Conservation (phyloP, 2,888 invertebrate species). For the Onchidella celtica region DNA sequence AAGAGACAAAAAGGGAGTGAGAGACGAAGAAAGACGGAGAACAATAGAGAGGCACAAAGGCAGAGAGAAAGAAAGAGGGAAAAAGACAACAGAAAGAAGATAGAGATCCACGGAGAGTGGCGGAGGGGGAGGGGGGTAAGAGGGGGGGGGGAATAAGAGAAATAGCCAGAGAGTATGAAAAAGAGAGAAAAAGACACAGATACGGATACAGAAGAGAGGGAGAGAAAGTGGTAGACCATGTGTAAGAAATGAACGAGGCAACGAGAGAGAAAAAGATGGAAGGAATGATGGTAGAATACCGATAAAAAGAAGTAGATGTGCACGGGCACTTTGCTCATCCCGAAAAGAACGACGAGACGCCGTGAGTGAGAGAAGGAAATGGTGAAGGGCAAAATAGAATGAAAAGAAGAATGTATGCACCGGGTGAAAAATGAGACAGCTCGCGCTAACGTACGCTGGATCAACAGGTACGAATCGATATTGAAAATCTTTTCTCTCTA, state of each 20-base stretch:
- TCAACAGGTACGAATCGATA: no score
- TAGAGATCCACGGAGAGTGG: not conserved
- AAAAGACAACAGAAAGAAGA: not conserved
- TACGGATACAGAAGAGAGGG: no score
- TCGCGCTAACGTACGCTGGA: no score
- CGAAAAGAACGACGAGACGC: no score
- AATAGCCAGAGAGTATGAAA: not conserved
- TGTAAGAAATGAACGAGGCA: not conserved
- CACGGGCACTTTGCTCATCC: no score
- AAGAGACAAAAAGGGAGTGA: conserved; percentile 23
- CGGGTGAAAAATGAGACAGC: no score
- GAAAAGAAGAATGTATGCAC: no score
- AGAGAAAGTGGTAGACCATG: conserved; percentile 12
- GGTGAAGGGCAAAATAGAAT: no score
- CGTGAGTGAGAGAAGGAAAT: no score
- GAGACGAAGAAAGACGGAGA: conserved; percentile 6
- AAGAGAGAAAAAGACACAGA: not conserved
- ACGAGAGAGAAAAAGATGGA: not conserved
- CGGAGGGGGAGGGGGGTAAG: not conserved
- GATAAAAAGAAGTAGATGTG: no score
- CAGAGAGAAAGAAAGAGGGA: conserved; percentile 16
- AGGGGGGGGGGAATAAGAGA: not conserved
- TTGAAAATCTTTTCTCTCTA: no score
- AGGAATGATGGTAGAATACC: no score
- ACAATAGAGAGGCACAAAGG: not conserved